Evolutionary conservation across 2,113 vertebrate genomes (phyloP), one percentile per base, ranked within the genome.

Genomic region (Neodontobutis hainanensis): DNA sequence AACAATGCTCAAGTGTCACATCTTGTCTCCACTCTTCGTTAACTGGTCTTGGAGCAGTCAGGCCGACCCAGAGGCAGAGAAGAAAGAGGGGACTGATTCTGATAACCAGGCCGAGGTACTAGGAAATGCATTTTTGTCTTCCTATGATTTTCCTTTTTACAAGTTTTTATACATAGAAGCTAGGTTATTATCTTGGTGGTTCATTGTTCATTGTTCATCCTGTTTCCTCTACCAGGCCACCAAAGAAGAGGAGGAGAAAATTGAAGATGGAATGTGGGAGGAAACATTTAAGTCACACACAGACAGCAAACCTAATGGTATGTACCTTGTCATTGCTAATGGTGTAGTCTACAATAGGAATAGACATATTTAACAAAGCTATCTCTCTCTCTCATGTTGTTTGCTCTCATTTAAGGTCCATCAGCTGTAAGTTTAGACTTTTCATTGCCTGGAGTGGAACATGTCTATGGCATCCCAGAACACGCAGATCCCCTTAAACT

Each of bases 401-500:
- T 34, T 78, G 10, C 5, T 61, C 6, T 73, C 2, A 6, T 16
- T 43, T 73, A 52, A 97, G 96, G 96, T 16, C 96, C 96, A 27
- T 90, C 91, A 0, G 94, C 96, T 4, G 71, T 98, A 61, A 95
- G 96, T 69, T 90, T 98, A 79, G 96, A 97, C 74, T 97, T 98
- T 70, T 97, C 96, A 0, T 75, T 97, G 57, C 96, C 96, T 0
- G 95, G 94, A 3, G 93, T 98, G 35, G 96, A 97, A 53, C 92
- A 97, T 1, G 93, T 98, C 0, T 98, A 97, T 3, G 96, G 96
- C n/a, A 96, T 98, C 69, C 96, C 96, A 0, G 96, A 97, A 80
- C 96, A 98, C 0, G 96, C 94, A 1, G 96, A 98, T 9, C 90
- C 34, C 42, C 90, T 97, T 47, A 89, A 92, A 55, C 93, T 98